Evolutionary conservation across 1,140 invertebrate species (phyloP).

Genomic region (Megalonaias nervosa): DNA sequence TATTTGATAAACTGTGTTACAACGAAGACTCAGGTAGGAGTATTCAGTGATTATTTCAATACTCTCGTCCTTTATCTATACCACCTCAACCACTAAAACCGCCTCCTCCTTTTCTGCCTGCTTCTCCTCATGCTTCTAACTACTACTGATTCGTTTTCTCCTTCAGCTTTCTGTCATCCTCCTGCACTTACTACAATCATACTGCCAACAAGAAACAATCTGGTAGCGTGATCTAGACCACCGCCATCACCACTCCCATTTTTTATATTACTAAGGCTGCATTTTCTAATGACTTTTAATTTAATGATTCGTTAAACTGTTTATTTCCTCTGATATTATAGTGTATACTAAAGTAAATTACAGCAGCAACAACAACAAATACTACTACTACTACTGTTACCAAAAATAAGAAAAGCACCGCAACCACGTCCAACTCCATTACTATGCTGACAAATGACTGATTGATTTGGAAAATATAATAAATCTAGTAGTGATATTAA

Average conservation of each 20-base stretch:
- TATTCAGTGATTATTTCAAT: neutral
- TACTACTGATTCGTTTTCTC: neutral
- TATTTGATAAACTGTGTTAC: neutral
- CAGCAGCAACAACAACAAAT: too few species aligned
- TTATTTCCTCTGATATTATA: too few species aligned
- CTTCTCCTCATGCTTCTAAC: slow-evolving; percentile 7
- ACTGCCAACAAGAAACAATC: neutral
- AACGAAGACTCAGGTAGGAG: neutral
- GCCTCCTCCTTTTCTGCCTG: neutral
- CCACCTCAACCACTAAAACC: neutral
- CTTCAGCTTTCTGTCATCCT: slow-evolving; percentile 8
- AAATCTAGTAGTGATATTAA: too few species aligned
- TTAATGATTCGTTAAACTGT: too few species aligned
- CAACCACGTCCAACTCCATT: too few species aligned
- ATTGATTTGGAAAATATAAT: too few species aligned
- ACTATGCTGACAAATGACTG: too few species aligned
- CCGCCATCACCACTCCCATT: slow-evolving; percentile 6
- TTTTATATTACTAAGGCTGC: neutral
- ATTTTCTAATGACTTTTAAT: too few species aligned
- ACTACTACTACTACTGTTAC: too few species aligned
- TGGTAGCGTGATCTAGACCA: neutral
- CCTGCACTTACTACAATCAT: neutral
- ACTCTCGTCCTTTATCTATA: slow-evolving; percentile 5
- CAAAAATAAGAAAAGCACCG: too few species aligned
- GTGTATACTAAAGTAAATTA: too few species aligned